These are phyloP conservation scores for Podarcis lilfordi DNA, from an alignment of 2,797 vertebrate genomes.

Conservation along the genomic window DNA sequence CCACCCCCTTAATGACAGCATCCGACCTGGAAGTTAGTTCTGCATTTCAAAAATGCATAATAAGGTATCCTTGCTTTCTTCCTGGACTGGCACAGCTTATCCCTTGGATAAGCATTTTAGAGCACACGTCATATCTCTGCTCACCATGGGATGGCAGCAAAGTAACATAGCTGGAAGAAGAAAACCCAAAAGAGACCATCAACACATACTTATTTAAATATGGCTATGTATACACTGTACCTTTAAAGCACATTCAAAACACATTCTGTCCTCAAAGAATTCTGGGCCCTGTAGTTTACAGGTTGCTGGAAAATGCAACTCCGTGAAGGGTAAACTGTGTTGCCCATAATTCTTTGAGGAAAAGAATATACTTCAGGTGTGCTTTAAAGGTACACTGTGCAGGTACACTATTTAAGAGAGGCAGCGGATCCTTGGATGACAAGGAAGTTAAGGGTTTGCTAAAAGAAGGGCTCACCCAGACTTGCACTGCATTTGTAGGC, in stretches of 20 bases:
- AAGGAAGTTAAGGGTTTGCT: too few relatives aligned
- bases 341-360: too few relatives aligned
- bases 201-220: too few relatives aligned
- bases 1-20: background rate
- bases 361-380: too few relatives aligned
- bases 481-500: too few relatives aligned
- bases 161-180: background rate
- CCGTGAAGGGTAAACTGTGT: rapidly evolving
- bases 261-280: background rate
- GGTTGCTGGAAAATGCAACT: too few relatives aligned
- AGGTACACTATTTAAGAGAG: too few relatives aligned
- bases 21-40: background rate
- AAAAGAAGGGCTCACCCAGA: too few relatives aligned
- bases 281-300: background rate
- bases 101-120: background rate
- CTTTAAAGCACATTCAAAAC: background rate
- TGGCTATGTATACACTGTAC: background rate
- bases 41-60: background rate
- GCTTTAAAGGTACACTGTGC: too few relatives aligned
- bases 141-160: conserved; percentile 17
- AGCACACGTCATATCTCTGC: background rate
- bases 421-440: too few relatives aligned
- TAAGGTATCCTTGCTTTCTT: background rate
- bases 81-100: too few relatives aligned
- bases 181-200: background rate